These are phyloP conservation scores for Drosophila lacertosa DNA, from an alignment of 1,140 invertebrate species.

Conservation along the genomic window DNA sequence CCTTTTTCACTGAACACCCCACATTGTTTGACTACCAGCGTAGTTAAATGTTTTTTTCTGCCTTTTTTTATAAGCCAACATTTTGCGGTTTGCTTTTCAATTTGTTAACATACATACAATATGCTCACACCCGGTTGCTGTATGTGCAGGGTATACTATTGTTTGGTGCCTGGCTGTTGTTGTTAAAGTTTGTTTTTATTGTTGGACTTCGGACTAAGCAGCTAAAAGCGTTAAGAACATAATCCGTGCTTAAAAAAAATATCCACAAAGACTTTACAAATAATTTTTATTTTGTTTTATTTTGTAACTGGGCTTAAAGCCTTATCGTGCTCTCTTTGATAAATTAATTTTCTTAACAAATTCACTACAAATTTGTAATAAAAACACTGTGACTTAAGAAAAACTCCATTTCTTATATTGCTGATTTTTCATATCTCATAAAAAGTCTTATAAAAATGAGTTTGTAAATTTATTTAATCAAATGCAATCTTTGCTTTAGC, in stretches of 20 bases:
- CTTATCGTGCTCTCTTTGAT: no score
- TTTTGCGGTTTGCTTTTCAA: slow-evolving; percentile 46
- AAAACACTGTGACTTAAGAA: no score
- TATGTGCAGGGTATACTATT: slow-evolving; percentile 12
- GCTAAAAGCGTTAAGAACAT: slow-evolving; percentile 12
- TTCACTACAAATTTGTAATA: no score
- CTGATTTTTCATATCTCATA: no score
- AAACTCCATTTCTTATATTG: no score
- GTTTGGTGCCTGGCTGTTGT: slow-evolving; percentile 2
- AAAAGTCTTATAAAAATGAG: no score
- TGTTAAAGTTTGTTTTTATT: slow-evolving; percentile 4
- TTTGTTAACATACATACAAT: slow-evolving; percentile 24
- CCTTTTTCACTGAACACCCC: not conserved
- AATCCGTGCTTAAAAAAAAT: slow-evolving; percentile 12
- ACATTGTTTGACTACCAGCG: slow-evolving; percentile 2
- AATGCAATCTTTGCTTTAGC: not conserved
- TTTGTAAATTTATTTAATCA: no score
- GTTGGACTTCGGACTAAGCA: not conserved
- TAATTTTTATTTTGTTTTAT: slow-evolving; percentile 1
- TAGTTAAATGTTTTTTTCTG: not conserved
- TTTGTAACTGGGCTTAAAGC: not conserved
- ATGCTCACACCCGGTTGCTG: not conserved
- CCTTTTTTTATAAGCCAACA: slow-evolving; percentile 29
- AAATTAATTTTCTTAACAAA: no score
- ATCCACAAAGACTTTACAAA: not conserved